phyloP scores from a whole-genome alignment of 2,888 invertebrate genomes.

The Trissolcus brochymenae region DNA sequence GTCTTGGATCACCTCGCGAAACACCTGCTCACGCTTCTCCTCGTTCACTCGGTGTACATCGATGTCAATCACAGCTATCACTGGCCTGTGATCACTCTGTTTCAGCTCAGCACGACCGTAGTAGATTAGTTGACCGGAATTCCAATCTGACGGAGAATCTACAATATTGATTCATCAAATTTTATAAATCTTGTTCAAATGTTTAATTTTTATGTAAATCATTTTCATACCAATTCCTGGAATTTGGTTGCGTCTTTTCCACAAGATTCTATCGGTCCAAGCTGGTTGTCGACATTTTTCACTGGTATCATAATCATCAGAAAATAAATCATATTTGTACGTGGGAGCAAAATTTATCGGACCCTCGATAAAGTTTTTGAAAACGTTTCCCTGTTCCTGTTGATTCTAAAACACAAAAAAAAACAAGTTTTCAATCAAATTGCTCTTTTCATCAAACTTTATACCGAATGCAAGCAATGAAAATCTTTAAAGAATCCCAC shows the following conservation, averaged over 20 bases:
- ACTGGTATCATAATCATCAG: conserved; percentile 99
- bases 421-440: neutral
- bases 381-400: conserved; percentile 88
- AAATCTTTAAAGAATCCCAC: conserved; percentile 57
- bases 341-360: conserved; percentile 95
- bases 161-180: conserved; percentile 8
- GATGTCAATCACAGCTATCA: conserved; percentile 92
- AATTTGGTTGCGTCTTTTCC: conserved; percentile 88
- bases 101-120: conserved; percentile 97
- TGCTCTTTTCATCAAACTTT: neutral
- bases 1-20: conserved; percentile 89
- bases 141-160: conserved; percentile 80
- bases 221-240: conserved; percentile 81
- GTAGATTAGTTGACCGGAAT: conserved; percentile 87
- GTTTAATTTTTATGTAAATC: neutral
- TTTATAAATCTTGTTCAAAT: neutral
- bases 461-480: neutral
- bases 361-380: conserved; percentile 95
- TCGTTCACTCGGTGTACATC: conserved; percentile 90
- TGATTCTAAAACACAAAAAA: conserved; percentile 78
- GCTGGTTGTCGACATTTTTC: conserved; percentile 98
- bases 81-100: conserved; percentile 98
- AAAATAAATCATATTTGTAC: conserved; percentile 98
- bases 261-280: conserved; percentile 98
- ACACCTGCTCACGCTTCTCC: conserved; percentile 86